These are phyloP conservation scores for Plecturocebus donacophilus DNA, from an alignment of 2,113 vertebrate species.

Conservation along the genomic window DNA sequence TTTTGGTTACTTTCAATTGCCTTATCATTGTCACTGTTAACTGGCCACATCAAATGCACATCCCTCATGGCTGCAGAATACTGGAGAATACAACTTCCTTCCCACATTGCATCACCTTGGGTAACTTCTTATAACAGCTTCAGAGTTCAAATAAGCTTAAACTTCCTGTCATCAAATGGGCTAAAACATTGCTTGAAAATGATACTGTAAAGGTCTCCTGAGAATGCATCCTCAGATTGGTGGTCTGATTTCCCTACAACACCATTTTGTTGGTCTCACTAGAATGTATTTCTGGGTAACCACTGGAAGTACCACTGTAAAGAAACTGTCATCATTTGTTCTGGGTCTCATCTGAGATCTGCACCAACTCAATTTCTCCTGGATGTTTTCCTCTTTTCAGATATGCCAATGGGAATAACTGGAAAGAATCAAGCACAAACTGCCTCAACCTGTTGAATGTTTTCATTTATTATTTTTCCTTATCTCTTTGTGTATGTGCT, in stretches of 20 bases:
- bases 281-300: background rate
- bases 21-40: conserved; percentile 5
- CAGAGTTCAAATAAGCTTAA: conserved; percentile 10
- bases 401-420: background rate
- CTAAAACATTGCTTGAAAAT: background rate
- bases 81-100: background rate
- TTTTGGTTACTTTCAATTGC: conserved; percentile 1
- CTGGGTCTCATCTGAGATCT: background rate
- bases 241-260: background rate
- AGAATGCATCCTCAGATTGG: background rate
- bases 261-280: background rate
- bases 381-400: background rate
- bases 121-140: background rate
- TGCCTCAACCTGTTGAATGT: background rate
- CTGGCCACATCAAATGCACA: background rate
- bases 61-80: background rate
- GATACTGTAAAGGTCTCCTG: background rate
- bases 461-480: background rate
- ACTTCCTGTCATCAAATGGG: background rate
- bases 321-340: conserved; percentile 2
- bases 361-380: background rate
- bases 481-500: background rate
- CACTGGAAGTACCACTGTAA: background rate
- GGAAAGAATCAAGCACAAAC: accelerated
- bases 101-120: background rate